Percentiles rank a stretch among this genome's conserved stretches.
Evolutionary conservation across 2,113 vertebrate species (phyloP).

Genomic region (Cichladusa arquata): DNA sequence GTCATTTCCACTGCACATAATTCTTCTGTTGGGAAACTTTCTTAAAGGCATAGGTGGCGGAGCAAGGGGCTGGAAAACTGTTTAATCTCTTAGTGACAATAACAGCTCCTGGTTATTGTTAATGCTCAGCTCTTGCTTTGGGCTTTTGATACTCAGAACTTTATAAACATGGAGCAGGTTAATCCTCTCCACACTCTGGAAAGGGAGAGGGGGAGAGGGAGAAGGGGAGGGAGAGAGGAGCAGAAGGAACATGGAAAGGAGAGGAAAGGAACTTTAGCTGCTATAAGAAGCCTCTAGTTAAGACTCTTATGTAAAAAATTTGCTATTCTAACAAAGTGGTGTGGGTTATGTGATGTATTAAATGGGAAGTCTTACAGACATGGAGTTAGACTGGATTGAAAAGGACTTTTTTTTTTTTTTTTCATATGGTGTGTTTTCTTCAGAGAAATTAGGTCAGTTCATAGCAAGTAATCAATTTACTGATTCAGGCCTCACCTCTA

Average conservation of each 20-base stretch:
- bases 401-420: not conserved
- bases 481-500: not conserved
- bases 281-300: not conserved
- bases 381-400: not conserved
- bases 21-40: constrained; percentile 50
- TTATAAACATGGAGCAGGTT: not conserved
- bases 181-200: not conserved
- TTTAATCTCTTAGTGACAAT: not conserved
- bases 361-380: not conserved
- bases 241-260: rapidly evolving
- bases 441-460: not conserved
- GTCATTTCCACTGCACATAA: constrained; percentile 54
- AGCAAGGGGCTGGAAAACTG: not conserved
- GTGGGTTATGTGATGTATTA: not conserved
- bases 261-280: not conserved
- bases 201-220: not conserved
- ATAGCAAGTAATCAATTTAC: not conserved
- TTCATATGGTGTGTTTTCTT: not conserved
- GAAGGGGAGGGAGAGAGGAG: not conserved
- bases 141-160: not conserved
- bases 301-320: not conserved
- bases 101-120: not conserved
- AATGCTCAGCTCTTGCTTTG: not conserved
- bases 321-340: not conserved
- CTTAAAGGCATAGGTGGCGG: not conserved